Evolutionary conservation across 2,888 invertebrate species (phyloP).

Genomic region (Julus scandinavius): DNA sequence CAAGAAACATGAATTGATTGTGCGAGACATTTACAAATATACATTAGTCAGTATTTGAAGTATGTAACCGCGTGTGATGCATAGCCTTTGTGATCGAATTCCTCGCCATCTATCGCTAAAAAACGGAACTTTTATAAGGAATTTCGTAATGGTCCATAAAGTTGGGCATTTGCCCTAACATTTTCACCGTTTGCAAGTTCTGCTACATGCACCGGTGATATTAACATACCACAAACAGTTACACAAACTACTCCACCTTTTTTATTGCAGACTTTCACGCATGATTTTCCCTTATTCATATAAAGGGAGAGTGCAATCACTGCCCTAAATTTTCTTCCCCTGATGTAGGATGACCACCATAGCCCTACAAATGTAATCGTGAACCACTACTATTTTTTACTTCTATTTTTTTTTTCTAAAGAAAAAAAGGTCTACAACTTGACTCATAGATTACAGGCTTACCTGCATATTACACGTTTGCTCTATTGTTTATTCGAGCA

Average conservation of each 20-base stretch:
- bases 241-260: background rate
- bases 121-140: too few species aligned
- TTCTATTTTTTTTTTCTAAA: background rate
- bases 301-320: constrained; percentile 45
- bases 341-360: background rate
- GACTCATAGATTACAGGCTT: constrained; percentile 26
- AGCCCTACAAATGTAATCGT: background rate
- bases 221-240: background rate
- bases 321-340: constrained; percentile 31
- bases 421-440: constrained; percentile 2
- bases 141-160: too few species aligned
- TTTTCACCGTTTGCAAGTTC: too few species aligned
- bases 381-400: constrained; percentile 5
- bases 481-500: constrained; percentile 13
- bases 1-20: too few species aligned
- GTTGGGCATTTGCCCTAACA: too few species aligned
- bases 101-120: too few species aligned
- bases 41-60: too few species aligned
- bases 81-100: too few species aligned
- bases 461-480: constrained; percentile 16
- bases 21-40: too few species aligned
- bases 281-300: background rate
- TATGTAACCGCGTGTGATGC: too few species aligned
- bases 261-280: constrained; percentile 37
- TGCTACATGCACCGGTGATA: background rate